phyloP scores from a whole-genome alignment of 1,140 invertebrate genomes.

The Coboldia fuscipes region DNA sequence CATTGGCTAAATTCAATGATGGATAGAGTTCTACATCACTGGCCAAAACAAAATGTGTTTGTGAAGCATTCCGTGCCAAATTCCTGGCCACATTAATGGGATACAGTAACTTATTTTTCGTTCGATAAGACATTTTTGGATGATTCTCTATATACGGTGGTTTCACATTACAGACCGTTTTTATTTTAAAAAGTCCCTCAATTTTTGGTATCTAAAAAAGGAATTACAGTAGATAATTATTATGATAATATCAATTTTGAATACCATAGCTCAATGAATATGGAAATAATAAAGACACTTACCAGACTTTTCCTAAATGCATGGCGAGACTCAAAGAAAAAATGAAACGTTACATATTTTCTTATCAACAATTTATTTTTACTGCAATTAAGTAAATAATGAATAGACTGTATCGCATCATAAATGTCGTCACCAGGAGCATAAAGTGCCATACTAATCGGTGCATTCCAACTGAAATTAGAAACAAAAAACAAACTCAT shows the following conservation, averaged over 20 bases:
- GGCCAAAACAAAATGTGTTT: conserved; percentile 24
- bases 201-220: too few relatives aligned
- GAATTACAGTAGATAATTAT: too few relatives aligned
- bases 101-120: conserved; percentile 11
- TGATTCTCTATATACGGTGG: conserved; percentile 5
- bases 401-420: conserved; percentile 29
- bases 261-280: too few relatives aligned
- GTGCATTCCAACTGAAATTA: conserved; percentile 26
- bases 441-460: conserved; percentile 45
- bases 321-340: conserved; percentile 38
- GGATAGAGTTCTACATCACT: conserved; percentile 26
- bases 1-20: conserved; percentile 12
- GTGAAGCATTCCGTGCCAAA: conserved; percentile 13
- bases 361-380: conserved; percentile 19
- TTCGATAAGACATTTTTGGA: conserved; percentile 7
- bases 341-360: conserved; percentile 37
- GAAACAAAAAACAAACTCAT: conserved; percentile 33
- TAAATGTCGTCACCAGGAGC: conserved; percentile 41
- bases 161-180: conserved; percentile 1
- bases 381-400: conserved; percentile 30
- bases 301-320: conserved; percentile 26
- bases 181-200: neutral
- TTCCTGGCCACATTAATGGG: conserved; percentile 26
- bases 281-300: too few relatives aligned
- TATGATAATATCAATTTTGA: too few relatives aligned